Conservation (phyloP, 1,140 invertebrate species). For the Brachionus rotundiformis region DNA sequence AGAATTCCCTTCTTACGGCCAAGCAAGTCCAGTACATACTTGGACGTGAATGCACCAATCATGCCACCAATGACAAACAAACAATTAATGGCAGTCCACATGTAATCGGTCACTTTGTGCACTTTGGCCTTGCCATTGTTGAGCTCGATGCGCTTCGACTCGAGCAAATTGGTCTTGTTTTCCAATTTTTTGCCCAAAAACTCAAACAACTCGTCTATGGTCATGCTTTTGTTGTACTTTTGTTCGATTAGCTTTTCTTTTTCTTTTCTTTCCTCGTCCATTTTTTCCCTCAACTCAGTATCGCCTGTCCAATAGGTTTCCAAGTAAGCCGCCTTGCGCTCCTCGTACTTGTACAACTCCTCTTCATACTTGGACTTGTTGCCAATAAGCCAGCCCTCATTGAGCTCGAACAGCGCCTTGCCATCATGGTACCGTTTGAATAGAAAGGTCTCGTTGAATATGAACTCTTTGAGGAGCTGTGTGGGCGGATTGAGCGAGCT, state of each 20-base stretch:
- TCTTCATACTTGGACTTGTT: constrained; percentile 7
- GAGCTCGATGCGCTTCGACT: neutral
- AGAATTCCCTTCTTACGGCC: constrained; percentile 49
- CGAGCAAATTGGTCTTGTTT: constrained; percentile 24
- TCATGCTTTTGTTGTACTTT: constrained; percentile 30
- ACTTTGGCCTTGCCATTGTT: neutral
- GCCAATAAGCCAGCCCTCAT: constrained; percentile 21
- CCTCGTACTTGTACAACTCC: neutral
- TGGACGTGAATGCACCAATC: constrained; percentile 43
- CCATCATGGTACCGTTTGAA: constrained; percentile 2
- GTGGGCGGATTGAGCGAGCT: constrained; percentile 18
- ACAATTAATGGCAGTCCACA: neutral
- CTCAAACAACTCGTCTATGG: neutral
- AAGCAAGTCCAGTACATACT: constrained; percentile 2
- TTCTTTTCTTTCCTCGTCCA: constrained; percentile 80
- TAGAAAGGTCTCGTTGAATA: constrained; percentile 20
- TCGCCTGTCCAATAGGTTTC: constrained; percentile 85
- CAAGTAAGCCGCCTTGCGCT: constrained; percentile 69
- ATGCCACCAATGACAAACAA: constrained; percentile 49
- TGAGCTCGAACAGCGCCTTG: constrained; percentile 42
- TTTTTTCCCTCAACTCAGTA: constrained; percentile 88
- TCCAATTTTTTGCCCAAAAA: neutral
- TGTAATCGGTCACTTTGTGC: neutral
- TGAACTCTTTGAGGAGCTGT: neutral
- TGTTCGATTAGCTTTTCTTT: neutral